phyloP scores from a whole-genome alignment of 1,140 invertebrate genomes.

The Drosophila obscura region DNA sequence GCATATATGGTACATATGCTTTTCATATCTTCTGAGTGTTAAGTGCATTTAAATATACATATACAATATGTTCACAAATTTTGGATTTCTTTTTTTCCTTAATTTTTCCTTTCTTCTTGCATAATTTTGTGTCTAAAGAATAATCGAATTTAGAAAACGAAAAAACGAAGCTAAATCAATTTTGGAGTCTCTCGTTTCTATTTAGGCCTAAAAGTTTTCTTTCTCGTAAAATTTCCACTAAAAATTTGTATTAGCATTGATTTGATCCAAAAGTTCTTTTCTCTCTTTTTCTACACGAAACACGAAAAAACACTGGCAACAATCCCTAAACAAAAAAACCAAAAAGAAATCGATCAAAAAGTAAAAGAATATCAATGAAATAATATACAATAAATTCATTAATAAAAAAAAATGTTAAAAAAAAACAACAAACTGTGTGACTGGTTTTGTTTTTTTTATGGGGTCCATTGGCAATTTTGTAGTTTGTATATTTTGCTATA shows the following conservation, averaged over 20 bases:
- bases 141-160: slow-evolving; percentile 13
- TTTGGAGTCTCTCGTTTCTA: slow-evolving; percentile 58
- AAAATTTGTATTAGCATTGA: slow-evolving; percentile 73
- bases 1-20: slow-evolving; percentile 7
- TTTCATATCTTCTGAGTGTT: slow-evolving; percentile 22
- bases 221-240: slow-evolving; percentile 70
- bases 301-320: slow-evolving; percentile 45
- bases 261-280: slow-evolving; percentile 52
- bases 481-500: slow-evolving; percentile 70
- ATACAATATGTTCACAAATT: not conserved
- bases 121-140: slow-evolving; percentile 5
- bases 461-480: slow-evolving; percentile 40
- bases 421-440: slow-evolving; percentile 27
- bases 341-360: slow-evolving; percentile 45
- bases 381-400: not conserved
- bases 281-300: slow-evolving; percentile 16
- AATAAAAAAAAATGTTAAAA: slow-evolving; percentile 11
- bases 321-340: slow-evolving; percentile 29
- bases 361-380: slow-evolving; percentile 20
- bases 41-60: slow-evolving; percentile 17
- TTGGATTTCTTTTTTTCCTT: not conserved
- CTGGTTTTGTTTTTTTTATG: slow-evolving; percentile 29
- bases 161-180: slow-evolving; percentile 41
- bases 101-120: slow-evolving; percentile 1
- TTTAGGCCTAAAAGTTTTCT: slow-evolving; percentile 47